Percentiles rank a stretch among this genome's conserved stretches.
These are phyloP conservation scores for Crotalus horridus DNA, from an alignment of 2,113 vertebrate genomes.

Conservation along the genomic window DNA sequence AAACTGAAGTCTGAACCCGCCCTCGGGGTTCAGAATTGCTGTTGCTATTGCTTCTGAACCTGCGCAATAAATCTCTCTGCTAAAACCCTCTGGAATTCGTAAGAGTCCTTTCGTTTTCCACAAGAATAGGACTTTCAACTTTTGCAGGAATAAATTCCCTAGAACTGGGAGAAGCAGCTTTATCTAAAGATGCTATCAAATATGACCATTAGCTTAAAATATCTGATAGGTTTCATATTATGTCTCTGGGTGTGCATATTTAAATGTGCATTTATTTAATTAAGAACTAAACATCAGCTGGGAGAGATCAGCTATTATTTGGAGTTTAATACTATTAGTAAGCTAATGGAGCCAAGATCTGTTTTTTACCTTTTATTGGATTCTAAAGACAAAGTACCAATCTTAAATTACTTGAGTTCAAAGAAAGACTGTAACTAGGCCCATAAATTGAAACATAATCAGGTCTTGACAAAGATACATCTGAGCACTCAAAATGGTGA, in stretches of 20 bases:
- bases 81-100: too few species aligned
- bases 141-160: background rate
- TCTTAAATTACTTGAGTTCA: background rate
- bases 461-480: background rate
- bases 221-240: background rate
- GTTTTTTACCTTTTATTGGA: background rate
- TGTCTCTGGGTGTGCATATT: background rate
- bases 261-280: background rate
- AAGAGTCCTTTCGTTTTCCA: too few species aligned
- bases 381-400: background rate
- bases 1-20: too few species aligned
- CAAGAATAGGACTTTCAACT: background rate
- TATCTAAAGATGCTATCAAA: background rate
- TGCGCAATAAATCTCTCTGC: too few species aligned
- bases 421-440: background rate
- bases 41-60: too few species aligned
- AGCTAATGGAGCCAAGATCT: background rate
- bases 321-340: background rate
- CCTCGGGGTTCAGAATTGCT: too few species aligned
- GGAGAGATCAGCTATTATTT: background rate
- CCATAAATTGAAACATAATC: background rate
- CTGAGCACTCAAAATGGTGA: background rate
- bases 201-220: background rate
- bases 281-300: background rate
- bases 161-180: background rate